phyloP scores from a whole-genome alignment of 2,797 vertebrate genomes.

The Myotis myotis region DNA sequence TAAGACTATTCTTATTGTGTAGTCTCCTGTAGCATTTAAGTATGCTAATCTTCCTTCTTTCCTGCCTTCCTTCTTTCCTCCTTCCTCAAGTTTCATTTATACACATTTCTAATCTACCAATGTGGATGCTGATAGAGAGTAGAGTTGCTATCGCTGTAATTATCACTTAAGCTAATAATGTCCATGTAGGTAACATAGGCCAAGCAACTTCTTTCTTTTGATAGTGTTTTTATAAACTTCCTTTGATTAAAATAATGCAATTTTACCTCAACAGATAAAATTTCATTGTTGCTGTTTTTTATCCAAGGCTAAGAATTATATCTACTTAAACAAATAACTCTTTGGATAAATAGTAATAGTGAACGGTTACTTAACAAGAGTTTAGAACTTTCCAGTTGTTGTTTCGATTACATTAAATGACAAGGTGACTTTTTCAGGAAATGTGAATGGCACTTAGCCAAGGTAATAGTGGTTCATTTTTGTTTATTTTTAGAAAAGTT shows the following conservation, averaged over 20 bases:
- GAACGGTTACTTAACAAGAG: constrained; percentile 54
- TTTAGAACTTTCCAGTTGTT: constrained; percentile 48
- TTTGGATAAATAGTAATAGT: constrained; percentile 72
- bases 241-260: constrained; percentile 40
- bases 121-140: not conserved
- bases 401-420: constrained; percentile 55
- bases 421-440: constrained; percentile 54
- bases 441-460: constrained; percentile 50
- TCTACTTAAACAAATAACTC: constrained; percentile 19
- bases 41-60: not conserved
- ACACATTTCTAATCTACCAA: not conserved
- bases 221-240: not conserved
- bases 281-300: not conserved
- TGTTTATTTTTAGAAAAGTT: constrained; percentile 65
- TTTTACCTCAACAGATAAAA: not conserved
- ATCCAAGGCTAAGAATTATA: not conserved
- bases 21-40: not conserved
- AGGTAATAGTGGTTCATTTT: constrained; percentile 59
- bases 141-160: not conserved
- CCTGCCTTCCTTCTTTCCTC: not conserved
- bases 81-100: not conserved
- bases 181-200: not conserved
- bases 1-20: not conserved
- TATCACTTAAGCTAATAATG: not conserved
- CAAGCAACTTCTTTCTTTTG: not conserved